phyloP scores from a whole-genome alignment of 2,113 vertebrate species.

The Apeltes quadracus region DNA sequence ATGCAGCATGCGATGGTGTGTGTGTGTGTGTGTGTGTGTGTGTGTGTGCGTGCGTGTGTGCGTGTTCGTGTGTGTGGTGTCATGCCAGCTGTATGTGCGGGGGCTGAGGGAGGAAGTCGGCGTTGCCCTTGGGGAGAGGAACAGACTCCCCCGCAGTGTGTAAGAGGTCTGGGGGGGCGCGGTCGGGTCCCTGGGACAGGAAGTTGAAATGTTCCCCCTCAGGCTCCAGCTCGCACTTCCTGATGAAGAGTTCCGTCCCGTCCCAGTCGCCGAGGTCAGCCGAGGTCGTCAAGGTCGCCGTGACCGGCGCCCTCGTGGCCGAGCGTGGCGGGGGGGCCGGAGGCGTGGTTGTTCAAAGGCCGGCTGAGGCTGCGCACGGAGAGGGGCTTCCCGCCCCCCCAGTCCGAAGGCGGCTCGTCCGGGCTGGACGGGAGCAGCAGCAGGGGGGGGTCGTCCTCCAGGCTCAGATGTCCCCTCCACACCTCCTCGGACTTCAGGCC shows the following conservation, averaged over 20 bases:
- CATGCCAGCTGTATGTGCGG: slow-evolving; percentile 88
- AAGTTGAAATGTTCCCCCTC: slow-evolving; percentile 82
- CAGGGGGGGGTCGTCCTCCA: slow-evolving; percentile 87
- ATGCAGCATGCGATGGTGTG: slow-evolving; percentile 23
- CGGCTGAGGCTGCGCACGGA: slow-evolving; percentile 93
- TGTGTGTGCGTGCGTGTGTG: slow-evolving; percentile 27
- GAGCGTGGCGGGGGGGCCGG: slow-evolving; percentile 79
- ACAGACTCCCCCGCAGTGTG: slow-evolving; percentile 85
- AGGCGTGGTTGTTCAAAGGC: slow-evolving; percentile 82
- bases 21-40: slow-evolving; percentile 5
- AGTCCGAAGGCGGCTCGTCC: slow-evolving; percentile 66
- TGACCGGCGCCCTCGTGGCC: slow-evolving; percentile 84
- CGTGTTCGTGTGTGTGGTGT: slow-evolving; percentile 36
- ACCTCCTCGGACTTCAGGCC: slow-evolving; percentile 83
- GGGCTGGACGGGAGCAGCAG: slow-evolving; percentile 84
- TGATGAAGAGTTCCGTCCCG: slow-evolving; percentile 90
- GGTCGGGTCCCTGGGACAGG: slow-evolving; percentile 73
- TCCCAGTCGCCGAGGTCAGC: slow-evolving; percentile 85
- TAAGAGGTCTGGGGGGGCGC: slow-evolving; percentile 84
- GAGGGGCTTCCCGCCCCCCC: slow-evolving; percentile 85
- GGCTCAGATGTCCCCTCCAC: slow-evolving; percentile 91
- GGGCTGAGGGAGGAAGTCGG: slow-evolving; percentile 86
- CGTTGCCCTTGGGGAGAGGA: slow-evolving; percentile 64
- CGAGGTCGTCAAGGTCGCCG: slow-evolving; percentile 74
- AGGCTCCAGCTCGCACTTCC: slow-evolving; percentile 86